Evolutionary conservation across 2,113 vertebrate species (phyloP), one percentile per base, ranked within the genome.

Genomic region (Hyla sarda): DNA sequence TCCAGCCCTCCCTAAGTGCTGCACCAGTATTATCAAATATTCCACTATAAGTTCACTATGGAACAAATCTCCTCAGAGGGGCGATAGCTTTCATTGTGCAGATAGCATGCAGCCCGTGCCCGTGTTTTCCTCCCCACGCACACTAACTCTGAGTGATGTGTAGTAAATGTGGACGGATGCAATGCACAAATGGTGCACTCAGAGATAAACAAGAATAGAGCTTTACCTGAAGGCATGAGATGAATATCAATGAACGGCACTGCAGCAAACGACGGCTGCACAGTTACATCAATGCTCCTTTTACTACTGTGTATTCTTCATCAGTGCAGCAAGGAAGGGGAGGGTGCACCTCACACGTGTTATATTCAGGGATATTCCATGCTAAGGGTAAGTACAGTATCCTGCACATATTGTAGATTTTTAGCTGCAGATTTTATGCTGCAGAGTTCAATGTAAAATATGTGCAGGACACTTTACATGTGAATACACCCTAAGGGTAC

Each of bases 221-320:
- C 85, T 82, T 30, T 52, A 87, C 85, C 85, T 87, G 85, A 28
- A 87, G 85, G 69, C 85, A 87, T 87, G 85, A 82, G 85, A 67
- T 74, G 85, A 82, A 87, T 87, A 81, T 72, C 85, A 87, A 87
- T 87, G 77, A 81, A 45, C 11, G n/a, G 54, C 77, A 82, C 85
- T 87, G 85, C 85, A 87, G 85, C 85, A 87, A 87, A 87, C 65
- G 69, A 87, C 30, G 85, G 78, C 32, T 54, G 48, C 50, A 56
- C 69, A 48, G 67, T 82, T 82, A 47, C 77, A 82, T 87, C 62
- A 87, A 74, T 72, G 56, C 85, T 84, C 37, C 77, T 72, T 74
- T 73, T 87, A 87, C 77, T 80, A 62, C 65, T 82, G 85, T 82
- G 78, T 82, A 80, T 50, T 62, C 71, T 82, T 74, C 52, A 82